Percentiles rank a stretch among this genome's conserved stretches.
Evolutionary conservation across 2,888 invertebrate genomes (phyloP).

Genomic region (Trissolcus japonicus): DNA sequence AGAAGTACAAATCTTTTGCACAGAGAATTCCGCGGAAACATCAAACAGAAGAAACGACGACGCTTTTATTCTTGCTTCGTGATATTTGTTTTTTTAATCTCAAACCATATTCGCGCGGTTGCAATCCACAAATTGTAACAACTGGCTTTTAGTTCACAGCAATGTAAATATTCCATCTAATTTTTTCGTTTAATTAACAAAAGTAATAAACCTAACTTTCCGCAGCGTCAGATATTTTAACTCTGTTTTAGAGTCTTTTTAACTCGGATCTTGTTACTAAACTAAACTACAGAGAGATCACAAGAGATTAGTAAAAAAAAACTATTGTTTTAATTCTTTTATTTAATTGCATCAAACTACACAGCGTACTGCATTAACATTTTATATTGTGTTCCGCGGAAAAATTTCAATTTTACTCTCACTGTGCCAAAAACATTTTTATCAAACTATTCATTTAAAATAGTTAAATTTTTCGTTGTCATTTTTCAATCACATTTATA

Average conservation of each 20-base stretch:
- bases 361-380: no score
- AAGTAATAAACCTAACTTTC: slow-evolving; percentile 35
- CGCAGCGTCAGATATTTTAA: slow-evolving; percentile 16
- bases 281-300: slow-evolving; percentile 3
- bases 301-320: no score
- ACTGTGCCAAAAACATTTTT: no score
- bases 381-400: no score
- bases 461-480: no score
- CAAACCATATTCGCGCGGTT: slow-evolving; percentile 11
- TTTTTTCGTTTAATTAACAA: slow-evolving; percentile 45
- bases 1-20: slow-evolving; percentile 26
- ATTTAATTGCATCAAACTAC: no score
- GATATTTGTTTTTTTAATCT: slow-evolving; percentile 40
- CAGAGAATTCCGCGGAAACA: slow-evolving; percentile 15
- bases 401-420: no score
- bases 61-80: slow-evolving; percentile 20
- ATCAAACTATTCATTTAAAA: no score
- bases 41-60: slow-evolving; percentile 28
- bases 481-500: no score
- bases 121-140: slow-evolving; percentile 36
- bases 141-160: slow-evolving; percentile 23
- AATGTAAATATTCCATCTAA: slow-evolving; percentile 42
- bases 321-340: no score
- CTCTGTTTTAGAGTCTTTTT: neutral
- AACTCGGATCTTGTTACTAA: no score